phyloP scores from a whole-genome alignment of 2,888 invertebrate genomes.

The Leptogaster cylindrica region DNA sequence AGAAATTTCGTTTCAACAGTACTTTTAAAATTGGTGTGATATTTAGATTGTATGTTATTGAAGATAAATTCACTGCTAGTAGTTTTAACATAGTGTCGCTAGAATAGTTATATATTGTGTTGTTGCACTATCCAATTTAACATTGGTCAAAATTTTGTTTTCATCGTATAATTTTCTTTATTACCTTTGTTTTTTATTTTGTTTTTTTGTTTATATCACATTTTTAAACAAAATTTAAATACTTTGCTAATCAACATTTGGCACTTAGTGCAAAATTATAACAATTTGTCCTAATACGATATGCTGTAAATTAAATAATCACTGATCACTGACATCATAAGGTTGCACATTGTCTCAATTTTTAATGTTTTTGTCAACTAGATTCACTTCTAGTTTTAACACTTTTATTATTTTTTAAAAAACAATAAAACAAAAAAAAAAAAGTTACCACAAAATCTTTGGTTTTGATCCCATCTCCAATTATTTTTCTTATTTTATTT shows the following conservation, averaged over 20 bases:
- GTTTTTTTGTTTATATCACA: conserved; percentile 27
- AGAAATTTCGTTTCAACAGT: no score
- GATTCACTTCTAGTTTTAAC: conserved; percentile 14
- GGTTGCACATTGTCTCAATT: conserved; percentile 6
- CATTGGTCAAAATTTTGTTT: not conserved
- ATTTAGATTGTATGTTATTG: no score
- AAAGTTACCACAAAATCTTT: conserved; percentile 30
- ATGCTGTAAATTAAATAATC: conserved; percentile 28
- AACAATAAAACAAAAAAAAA: not conserved
- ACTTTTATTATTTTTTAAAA: no score
- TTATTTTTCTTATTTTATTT: conserved; percentile 22
- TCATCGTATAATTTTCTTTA: conserved; percentile 4
- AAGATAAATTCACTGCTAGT: no score
- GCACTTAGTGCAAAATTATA: conserved; percentile 36
- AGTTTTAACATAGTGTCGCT: not conserved
- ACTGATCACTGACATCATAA: conserved; percentile 16
- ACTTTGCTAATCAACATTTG: conserved; percentile 28
- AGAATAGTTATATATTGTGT: no score
- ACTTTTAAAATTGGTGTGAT: not conserved
- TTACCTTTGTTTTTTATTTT: conserved; percentile 14
- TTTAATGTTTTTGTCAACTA: conserved; percentile 12
- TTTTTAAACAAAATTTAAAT: conserved; percentile 26
- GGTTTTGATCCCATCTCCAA: conserved; percentile 37
- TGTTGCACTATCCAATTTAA: no score
- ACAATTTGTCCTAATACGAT: conserved; percentile 15